Evolutionary conservation across 2,888 invertebrate genomes (phyloP).

Genomic region (Thymelicus lineola): DNA sequence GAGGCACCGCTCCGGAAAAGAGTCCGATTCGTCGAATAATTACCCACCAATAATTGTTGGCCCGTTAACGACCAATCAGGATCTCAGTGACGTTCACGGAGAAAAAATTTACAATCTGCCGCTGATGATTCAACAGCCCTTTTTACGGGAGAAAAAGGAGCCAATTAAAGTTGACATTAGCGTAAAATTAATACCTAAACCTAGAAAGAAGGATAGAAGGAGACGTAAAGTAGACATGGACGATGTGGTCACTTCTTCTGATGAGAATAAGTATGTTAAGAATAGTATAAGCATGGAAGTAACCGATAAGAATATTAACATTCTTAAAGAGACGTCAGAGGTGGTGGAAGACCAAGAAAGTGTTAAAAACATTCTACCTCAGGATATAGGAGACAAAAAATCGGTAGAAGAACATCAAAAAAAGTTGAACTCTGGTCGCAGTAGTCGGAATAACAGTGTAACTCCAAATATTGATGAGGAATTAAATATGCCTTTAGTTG

Average conservation of each 20-base stretch:
- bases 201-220: conserved; percentile 75
- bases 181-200: conserved; percentile 89
- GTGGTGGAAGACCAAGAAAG: conserved; percentile 52
- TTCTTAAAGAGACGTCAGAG: conserved; percentile 69
- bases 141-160: conserved; percentile 87
- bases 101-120: conserved; percentile 79
- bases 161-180: conserved; percentile 92
- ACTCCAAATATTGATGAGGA: conserved; percentile 8
- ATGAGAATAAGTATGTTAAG: conserved; percentile 66
- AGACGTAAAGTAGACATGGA: conserved; percentile 64
- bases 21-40: conserved; percentile 85
- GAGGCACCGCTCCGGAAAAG: conserved; percentile 82
- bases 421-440: conserved; percentile 8
- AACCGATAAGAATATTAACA: conserved; percentile 65
- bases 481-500: neutral
- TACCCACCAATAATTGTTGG: conserved; percentile 77
- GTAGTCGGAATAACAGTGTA: conserved; percentile 1
- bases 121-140: conserved; percentile 85
- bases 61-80: conserved; percentile 81
- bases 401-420: conserved; percentile 31
- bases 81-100: conserved; percentile 73
- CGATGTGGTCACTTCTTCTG: conserved; percentile 56
- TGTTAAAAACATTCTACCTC: neutral
- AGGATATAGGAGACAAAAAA: conserved; percentile 41
- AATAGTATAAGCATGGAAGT: conserved; percentile 80